These are phyloP conservation scores for Ranitomeya imitator DNA, from an alignment of 2,113 vertebrate species.

Conservation along the genomic window DNA sequence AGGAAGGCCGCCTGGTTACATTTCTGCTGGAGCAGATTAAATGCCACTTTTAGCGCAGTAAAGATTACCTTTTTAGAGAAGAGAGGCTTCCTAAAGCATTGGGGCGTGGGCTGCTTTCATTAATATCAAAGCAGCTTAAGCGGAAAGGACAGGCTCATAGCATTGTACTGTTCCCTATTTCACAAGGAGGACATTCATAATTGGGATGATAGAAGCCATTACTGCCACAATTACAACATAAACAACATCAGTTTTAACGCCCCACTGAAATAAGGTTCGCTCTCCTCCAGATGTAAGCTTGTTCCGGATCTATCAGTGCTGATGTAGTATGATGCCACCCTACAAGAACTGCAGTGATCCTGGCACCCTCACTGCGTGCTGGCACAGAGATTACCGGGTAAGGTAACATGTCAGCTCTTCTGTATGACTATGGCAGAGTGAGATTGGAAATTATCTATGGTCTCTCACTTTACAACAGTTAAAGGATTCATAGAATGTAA, in stretches of 20 bases:
- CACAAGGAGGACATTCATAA: slow-evolving; percentile 65
- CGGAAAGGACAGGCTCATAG: slow-evolving; percentile 45
- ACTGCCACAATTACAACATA: slow-evolving; percentile 60
- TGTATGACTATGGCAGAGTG: background rate
- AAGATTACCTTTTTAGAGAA: slow-evolving; percentile 38
- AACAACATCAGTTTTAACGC: slow-evolving; percentile 60
- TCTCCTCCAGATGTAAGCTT: slow-evolving; percentile 59
- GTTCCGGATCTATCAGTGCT: background rate
- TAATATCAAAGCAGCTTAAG: slow-evolving; percentile 44
- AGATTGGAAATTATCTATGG: background rate
- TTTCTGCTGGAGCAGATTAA: slow-evolving; percentile 56
- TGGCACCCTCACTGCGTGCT: background rate
- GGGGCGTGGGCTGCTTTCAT: slow-evolving; percentile 31
- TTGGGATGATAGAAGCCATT: slow-evolving; percentile 65
- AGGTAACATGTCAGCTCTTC: background rate
- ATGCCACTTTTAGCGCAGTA: slow-evolving; percentile 8
- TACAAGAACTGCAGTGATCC: background rate
- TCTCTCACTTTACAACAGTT: background rate
- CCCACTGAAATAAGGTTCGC: slow-evolving; percentile 64
- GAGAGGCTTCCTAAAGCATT: slow-evolving; percentile 29
- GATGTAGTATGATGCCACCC: background rate
- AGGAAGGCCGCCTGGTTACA: slow-evolving; percentile 59
- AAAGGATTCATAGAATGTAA: background rate
- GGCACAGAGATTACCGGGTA: background rate
- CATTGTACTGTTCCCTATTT: slow-evolving; percentile 52